phyloP scores from a whole-genome alignment of 1,140 invertebrate species.

The Caenorhabditis tropicalis region DNA sequence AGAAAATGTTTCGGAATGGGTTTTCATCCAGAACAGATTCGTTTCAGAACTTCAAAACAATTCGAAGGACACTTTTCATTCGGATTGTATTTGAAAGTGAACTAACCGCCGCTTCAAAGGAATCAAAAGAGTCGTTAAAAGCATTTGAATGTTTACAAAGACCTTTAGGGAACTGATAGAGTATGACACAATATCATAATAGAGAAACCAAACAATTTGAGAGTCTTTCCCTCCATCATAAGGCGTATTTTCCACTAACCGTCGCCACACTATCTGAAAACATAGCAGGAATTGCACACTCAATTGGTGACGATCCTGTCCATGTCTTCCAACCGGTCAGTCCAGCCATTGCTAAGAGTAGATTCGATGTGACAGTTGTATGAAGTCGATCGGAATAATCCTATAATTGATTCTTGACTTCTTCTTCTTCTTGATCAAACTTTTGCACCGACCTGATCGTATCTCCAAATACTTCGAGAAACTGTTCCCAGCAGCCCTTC shows the following conservation, averaged over 20 bases:
- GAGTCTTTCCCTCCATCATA: too few relatives aligned
- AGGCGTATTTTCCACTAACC: too few relatives aligned
- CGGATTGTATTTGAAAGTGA: background rate
- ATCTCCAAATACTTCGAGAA: conserved; percentile 26
- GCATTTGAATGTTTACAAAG: conserved; percentile 9
- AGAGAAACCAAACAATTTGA: too few relatives aligned
- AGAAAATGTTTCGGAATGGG: background rate
- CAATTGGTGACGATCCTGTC: conserved; percentile 32
- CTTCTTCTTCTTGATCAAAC: background rate
- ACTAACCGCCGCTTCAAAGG: background rate
- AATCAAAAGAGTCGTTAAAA: background rate
- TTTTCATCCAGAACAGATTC: background rate
- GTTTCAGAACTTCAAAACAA: too few relatives aligned
- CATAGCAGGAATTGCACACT: conserved; percentile 50
- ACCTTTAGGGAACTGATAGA: background rate
- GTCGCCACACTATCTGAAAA: conserved; percentile 35
- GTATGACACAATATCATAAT: background rate
- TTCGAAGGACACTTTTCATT: background rate
- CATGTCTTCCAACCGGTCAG: conserved; percentile 41
- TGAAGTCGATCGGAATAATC: conserved; percentile 50
- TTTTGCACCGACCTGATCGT: conserved; percentile 21
- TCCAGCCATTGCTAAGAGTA: conserved; percentile 33
- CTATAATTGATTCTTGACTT: background rate
- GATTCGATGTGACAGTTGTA: conserved; percentile 51
- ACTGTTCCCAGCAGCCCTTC: conserved; percentile 12